These are phyloP conservation scores for Anomalospiza imberbis DNA, from an alignment of 2,797 vertebrate species.

Conservation along the genomic window DNA sequence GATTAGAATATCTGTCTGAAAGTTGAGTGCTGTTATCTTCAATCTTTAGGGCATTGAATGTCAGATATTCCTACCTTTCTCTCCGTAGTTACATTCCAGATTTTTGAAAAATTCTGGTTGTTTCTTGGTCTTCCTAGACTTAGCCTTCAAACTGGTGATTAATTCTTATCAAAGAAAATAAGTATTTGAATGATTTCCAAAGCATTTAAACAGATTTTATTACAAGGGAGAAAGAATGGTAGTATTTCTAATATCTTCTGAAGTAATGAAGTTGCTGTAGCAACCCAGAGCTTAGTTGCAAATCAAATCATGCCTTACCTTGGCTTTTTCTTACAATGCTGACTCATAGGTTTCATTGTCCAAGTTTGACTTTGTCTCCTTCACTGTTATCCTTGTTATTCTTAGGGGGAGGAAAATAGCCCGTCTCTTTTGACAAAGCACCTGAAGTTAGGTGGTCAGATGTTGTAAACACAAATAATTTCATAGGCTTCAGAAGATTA, in stretches of 20 bases:
- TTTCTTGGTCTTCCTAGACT: background rate
- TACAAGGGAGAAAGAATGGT: background rate
- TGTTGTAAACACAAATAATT: background rate
- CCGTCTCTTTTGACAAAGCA: background rate
- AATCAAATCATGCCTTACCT: background rate
- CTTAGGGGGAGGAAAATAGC: background rate
- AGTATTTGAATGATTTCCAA: constrained; percentile 25
- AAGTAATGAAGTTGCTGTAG: constrained; percentile 39
- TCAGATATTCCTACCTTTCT: constrained; percentile 49
- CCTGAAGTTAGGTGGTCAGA: background rate
- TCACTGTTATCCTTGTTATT: background rate
- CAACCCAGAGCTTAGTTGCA: background rate
- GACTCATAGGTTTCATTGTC: constrained; percentile 2
- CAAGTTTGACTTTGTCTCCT: background rate
- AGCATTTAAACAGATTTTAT: background rate
- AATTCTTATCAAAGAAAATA: background rate
- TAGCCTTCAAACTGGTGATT: background rate
- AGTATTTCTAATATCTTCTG: constrained; percentile 1
- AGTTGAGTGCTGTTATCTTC: constrained; percentile 19
- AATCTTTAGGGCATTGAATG: background rate
- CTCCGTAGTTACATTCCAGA: constrained; percentile 9
- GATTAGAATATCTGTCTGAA: constrained; percentile 9
- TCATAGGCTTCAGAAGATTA: background rate
- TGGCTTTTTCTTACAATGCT: background rate
- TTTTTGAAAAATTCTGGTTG: background rate